Evolutionary conservation across 2,888 invertebrate species (phyloP), one percentile per base, ranked within the genome.

Genomic region (Eupithecia subumbrata): DNA sequence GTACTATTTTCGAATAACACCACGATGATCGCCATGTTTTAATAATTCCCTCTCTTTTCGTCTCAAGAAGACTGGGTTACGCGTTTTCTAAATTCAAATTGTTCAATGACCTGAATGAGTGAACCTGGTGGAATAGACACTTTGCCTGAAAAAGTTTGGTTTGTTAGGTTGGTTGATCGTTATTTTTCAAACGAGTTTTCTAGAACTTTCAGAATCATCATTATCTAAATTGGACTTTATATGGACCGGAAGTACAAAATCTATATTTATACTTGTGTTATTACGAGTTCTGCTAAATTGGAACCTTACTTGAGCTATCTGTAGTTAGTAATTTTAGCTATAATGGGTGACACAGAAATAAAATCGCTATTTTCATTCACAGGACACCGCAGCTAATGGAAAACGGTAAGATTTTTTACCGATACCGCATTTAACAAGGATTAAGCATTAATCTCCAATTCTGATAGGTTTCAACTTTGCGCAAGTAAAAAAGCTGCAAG

Each of bases 1-100:
- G 87, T 87, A 73, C 68, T n/a, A 37, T 1, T 25, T 56, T 22
- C 3, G 22, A 56, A 18, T n/a, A 64, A 64, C 1, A 22, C 40
- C 34, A 18, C 40, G 18, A 34, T 40, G 40, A 12, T n/a, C 22
- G 22, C 64, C 34, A 64, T 34, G 1, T 64, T 63, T 30, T 8
- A 16, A 18, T 9, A 34, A 64, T 64, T 16, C 30, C 30, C 30
- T 52, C 48, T 52, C n/a, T 22, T 12, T 22, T 25, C 60, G 60
- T 60, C 0, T 12, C 0, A 60, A 14, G 56, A 56, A 56, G 60
- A 11, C 4, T 25, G 5, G 25, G 25, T 12, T 14, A 14, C 64
- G 34, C 64, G 34, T 64, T 48, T 48, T 43, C 69, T 18, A 52
- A n/a, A 52, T 69, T 48, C 18, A 48, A 52, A 34, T 48, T 34